Evolutionary conservation across 2,113 vertebrate genomes (phyloP).

Genomic region (Saguinus midas): DNA sequence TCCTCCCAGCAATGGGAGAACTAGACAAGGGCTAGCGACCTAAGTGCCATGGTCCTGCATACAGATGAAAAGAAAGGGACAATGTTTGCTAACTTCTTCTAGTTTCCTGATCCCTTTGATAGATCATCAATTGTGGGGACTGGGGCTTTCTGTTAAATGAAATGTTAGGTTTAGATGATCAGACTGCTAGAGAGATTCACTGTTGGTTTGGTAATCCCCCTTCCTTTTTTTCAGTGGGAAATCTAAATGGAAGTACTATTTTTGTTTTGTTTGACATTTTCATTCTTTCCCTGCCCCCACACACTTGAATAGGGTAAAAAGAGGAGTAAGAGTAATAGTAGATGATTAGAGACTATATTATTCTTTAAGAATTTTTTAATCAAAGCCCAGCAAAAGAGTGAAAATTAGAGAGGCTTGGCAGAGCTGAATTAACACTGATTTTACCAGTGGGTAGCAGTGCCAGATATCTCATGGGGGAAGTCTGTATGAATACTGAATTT

Average conservation of each 20-base stretch:
- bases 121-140: neutral
- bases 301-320: neutral
- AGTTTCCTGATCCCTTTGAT: constrained; percentile 41
- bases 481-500: neutral
- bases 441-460: neutral
- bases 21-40: neutral
- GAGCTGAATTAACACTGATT: neutral
- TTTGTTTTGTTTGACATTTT: constrained; percentile 31
- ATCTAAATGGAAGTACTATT: constrained; percentile 37
- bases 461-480: neutral
- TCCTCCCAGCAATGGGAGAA: constrained; percentile 44
- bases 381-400: neutral
- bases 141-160: constrained; percentile 27
- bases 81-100: neutral
- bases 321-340: constrained; percentile 23
- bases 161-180: constrained; percentile 49
- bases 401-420: constrained; percentile 8
- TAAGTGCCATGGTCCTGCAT: neutral
- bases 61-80: neutral
- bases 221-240: neutral
- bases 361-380: constrained; percentile 1
- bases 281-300: neutral
- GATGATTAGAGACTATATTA: constrained; percentile 34
- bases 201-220: neutral
- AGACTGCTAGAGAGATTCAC: neutral